Conservation (phyloP, 2,797 vertebrate genomes). For the Myotis findleyi region DNA sequence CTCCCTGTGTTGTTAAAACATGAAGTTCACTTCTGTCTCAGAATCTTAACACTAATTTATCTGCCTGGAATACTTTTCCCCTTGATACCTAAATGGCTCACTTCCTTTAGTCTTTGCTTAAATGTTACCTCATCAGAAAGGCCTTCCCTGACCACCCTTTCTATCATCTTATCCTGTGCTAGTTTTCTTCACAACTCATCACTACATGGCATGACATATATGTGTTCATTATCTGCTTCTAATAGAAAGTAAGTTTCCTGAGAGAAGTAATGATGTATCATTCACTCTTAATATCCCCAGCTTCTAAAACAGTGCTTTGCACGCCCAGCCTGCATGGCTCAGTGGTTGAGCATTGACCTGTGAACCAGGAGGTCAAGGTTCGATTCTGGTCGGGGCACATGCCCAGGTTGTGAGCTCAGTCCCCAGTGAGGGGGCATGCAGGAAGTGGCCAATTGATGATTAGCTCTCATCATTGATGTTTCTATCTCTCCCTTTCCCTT, state of each 20-base stretch:
- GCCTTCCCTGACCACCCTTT: background rate
- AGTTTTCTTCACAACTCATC: background rate
- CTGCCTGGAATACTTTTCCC: background rate
- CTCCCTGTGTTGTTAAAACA: background rate
- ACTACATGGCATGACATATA: background rate
- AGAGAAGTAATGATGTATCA: background rate
- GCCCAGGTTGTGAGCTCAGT: no score
- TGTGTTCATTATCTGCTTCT: background rate
- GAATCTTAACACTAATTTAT: background rate
- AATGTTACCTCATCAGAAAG: constrained; percentile 32
- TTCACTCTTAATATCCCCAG: background rate
- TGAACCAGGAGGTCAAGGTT: no score
- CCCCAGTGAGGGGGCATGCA: no score
- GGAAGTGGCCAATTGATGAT: no score
- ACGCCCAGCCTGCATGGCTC: no score
- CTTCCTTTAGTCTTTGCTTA: constrained; percentile 17
- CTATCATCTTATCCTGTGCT: background rate
- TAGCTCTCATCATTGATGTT: no score
- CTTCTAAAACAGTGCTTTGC: background rate
- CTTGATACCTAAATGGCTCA: background rate
- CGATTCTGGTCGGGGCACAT: no score
- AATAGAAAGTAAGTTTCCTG: background rate
- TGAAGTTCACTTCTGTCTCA: background rate
- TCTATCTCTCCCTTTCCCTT: no score
- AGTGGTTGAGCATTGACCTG: no score